Evolutionary conservation across 2,888 invertebrate species (phyloP), one percentile per base, ranked within the genome.

Genomic region (Apeira syringaria): DNA sequence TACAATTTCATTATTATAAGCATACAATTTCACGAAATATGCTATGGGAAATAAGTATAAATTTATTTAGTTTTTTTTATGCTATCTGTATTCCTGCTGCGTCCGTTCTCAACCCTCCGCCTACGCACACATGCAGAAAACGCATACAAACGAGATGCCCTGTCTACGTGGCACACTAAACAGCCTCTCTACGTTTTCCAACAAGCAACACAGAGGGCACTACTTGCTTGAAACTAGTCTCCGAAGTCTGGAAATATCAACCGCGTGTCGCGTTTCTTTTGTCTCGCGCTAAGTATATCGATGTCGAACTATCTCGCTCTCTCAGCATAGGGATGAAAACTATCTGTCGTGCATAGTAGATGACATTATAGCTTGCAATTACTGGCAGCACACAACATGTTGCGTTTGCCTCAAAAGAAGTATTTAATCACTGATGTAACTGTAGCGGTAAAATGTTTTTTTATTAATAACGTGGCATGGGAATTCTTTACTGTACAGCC

Each of bases 81-180:
- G 70, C 71, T 13, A 6, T 56, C 73, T 17, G 28, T 85, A 75
- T 71, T 34, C 48, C 53, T 54, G 49, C 75, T 74, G 76, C 82
- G 79, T 77, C 68, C 75, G 79, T 70, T 78, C 74, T 80, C 77
- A 80, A 85, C 86, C 85, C 83, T 80, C 63, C 47, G 43, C 61
- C 63, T 13, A 30, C 52, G 40, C 53, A 52, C 56, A 11, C 51
- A 44, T 42, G 41, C 50, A 44, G 18, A 59, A 50, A 36, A 29
- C 53, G 40, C 52, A 47, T 48, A 31, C 13, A 26, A 24, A 26
- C 34, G 34, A 9, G 28, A 28, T n/a, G 28, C 18, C 28, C 34
- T 47, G 34, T 47, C 35, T 59, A 51, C 29, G 56, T 12, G 13
- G 10, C 63, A 64, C 64, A 70, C 69, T 8, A 46, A 7, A 28